Conservation (phyloP, 2,113 vertebrate genomes). For the Ceratotherium simum region DNA sequence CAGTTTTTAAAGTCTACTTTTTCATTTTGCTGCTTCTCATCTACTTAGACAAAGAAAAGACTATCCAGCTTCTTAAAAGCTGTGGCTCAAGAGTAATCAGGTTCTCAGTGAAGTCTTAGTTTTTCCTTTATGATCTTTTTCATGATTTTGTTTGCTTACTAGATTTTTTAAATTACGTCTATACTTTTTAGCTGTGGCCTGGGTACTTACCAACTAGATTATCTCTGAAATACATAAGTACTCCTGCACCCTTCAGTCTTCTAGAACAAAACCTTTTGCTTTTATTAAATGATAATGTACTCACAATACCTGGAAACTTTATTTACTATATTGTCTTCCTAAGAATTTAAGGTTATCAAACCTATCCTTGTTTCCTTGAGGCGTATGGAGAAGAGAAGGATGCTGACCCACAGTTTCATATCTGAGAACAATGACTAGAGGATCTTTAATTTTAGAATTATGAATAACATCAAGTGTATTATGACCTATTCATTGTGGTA, state of each 20-base stretch:
- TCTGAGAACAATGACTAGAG: not conserved
- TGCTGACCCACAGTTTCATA: not conserved
- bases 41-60: not conserved
- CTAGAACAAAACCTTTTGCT: not conserved
- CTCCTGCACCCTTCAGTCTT: not conserved
- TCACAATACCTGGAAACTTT: not conserved
- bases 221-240: not conserved
- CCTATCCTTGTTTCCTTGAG: not conserved
- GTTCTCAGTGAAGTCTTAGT: not conserved
- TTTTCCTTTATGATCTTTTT: conserved; percentile 11
- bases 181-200: not conserved
- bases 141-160: conserved; percentile 8
- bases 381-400: not conserved
- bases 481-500: not conserved
- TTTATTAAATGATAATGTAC: not conserved
- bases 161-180: not conserved
- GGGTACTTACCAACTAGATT: not conserved
- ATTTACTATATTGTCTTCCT: not conserved
- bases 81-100: not conserved
- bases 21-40: not conserved
- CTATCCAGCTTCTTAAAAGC: not conserved
- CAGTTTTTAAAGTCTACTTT: not conserved
- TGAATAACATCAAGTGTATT: not conserved
- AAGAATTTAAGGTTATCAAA: not conserved
- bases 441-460: conserved; percentile 20